Evolutionary conservation across 1,140 invertebrate genomes (phyloP).

Genomic region (Phthorimaea operculella): DNA sequence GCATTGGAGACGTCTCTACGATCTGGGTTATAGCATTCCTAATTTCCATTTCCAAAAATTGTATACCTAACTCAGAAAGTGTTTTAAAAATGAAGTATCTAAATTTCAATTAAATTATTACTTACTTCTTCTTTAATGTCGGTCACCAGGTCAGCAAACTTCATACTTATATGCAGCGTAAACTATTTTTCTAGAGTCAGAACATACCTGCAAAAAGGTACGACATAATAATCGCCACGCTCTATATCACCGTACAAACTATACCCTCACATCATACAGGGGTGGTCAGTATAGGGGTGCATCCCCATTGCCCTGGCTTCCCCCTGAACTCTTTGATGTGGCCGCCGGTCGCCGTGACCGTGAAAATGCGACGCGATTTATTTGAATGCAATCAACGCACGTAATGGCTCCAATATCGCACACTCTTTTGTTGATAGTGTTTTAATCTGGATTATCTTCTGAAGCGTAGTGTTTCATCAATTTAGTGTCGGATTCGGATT

Average conservation of each 20-base stretch:
- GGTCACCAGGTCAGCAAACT: too few relatives aligned
- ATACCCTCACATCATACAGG: conserved; percentile 25
- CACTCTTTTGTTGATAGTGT: conserved; percentile 1
- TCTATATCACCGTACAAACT: conserved; percentile 13
- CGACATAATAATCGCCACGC: conserved; percentile 20
- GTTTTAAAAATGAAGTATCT: too few relatives aligned
- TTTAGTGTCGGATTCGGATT: too few relatives aligned
- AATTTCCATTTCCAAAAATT: neutral
- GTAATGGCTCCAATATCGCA: conserved; percentile 30
- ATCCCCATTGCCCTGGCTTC: conserved; percentile 14
- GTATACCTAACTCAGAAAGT: neutral
- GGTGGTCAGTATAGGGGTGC: conserved; percentile 13
- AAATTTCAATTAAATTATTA: neutral
- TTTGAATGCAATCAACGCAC: conserved; percentile 51
- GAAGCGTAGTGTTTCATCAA: too few relatives aligned
- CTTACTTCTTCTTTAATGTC: neutral
- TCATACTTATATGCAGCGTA: neutral
- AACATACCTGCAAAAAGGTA: too few relatives aligned
- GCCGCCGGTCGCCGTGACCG: conserved; percentile 41
- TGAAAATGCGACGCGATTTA: conserved; percentile 54
- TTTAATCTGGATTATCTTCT: neutral
- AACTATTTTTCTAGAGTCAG: too few relatives aligned
- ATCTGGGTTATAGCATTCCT: too few relatives aligned
- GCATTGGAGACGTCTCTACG: too few relatives aligned
- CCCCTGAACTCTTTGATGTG: conserved; percentile 60